These are phyloP conservation scores for Cydia fagiglandana DNA, from an alignment of 1,140 invertebrate species.

Conservation along the genomic window DNA sequence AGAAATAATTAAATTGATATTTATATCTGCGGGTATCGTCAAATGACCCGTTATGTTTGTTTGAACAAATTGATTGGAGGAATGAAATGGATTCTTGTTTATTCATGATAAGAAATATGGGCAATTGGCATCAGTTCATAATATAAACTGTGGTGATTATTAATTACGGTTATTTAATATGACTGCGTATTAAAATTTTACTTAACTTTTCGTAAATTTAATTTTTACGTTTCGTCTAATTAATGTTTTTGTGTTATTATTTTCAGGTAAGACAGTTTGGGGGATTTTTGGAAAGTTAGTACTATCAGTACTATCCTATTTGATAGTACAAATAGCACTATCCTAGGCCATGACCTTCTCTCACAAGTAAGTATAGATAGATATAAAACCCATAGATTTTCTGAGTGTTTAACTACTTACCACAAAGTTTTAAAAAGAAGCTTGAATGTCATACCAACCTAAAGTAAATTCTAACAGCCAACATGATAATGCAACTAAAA, in stretches of 20 bases:
- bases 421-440: too few species aligned
- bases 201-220: too few species aligned
- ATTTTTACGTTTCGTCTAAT: not conserved
- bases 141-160: not conserved
- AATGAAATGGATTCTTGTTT: slow-evolving; percentile 27
- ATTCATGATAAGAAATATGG: slow-evolving; percentile 1
- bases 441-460: too few species aligned
- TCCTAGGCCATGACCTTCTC: too few species aligned
- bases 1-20: slow-evolving; percentile 24
- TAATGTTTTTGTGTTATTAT: not conserved
- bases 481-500: too few species aligned
- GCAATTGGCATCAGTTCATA: not conserved
- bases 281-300: too few species aligned
- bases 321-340: too few species aligned
- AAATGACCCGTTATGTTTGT: slow-evolving; percentile 18
- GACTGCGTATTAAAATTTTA: not conserved
- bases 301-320: too few species aligned
- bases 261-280: not conserved
- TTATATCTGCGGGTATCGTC: slow-evolving; percentile 6
- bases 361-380: too few species aligned
- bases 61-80: slow-evolving; percentile 23
- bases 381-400: too few species aligned
- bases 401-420: too few species aligned
- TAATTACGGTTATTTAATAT: slow-evolving; percentile 8
- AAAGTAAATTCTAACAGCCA: too few species aligned